Evolutionary conservation across 2,888 invertebrate species (phyloP).

Genomic region (Pinctada fucata): DNA sequence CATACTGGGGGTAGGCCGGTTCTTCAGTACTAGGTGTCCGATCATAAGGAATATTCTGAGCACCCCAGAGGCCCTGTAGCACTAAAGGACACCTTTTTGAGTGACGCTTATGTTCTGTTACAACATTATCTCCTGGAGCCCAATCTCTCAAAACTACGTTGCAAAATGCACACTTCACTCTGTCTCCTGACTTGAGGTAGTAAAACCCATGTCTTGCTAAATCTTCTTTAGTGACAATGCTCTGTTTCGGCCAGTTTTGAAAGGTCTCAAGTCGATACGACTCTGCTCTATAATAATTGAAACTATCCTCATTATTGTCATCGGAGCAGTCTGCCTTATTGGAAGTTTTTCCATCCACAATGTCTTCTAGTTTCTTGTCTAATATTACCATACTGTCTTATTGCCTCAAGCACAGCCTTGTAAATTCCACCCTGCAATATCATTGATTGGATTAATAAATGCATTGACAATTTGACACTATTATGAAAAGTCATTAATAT

Average conservation of each 20-base stretch:
- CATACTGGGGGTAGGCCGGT: constrained; percentile 5
- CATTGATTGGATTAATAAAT: too few relatives aligned
- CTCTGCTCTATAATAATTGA: constrained; percentile 41
- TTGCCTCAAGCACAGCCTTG: too few relatives aligned
- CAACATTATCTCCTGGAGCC: constrained; percentile 48
- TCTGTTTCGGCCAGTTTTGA: constrained; percentile 42
- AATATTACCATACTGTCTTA: too few relatives aligned
- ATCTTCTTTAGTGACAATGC: constrained; percentile 44
- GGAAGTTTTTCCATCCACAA: not conserved
- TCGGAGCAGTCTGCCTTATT: constrained; percentile 21
- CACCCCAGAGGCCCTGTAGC: constrained; percentile 35
- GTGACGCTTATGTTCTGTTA: constrained; percentile 46
- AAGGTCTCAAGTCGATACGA: constrained; percentile 41
- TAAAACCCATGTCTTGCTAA: constrained; percentile 51
- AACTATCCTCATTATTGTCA: constrained; percentile 42
- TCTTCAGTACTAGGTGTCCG: not conserved
- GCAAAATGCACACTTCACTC: constrained; percentile 52
- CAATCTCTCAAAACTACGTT: constrained; percentile 50
- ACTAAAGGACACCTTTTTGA: constrained; percentile 48
- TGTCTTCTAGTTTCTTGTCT: too few relatives aligned
- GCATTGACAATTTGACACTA: too few relatives aligned
- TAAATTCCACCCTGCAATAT: too few relatives aligned
- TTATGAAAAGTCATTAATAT: too few relatives aligned
- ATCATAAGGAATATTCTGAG: constrained; percentile 39
- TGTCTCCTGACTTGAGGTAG: constrained; percentile 45